These are phyloP conservation scores for Artemia sinica DNA, from an alignment of 2,888 invertebrate genomes.

Conservation along the genomic window DNA sequence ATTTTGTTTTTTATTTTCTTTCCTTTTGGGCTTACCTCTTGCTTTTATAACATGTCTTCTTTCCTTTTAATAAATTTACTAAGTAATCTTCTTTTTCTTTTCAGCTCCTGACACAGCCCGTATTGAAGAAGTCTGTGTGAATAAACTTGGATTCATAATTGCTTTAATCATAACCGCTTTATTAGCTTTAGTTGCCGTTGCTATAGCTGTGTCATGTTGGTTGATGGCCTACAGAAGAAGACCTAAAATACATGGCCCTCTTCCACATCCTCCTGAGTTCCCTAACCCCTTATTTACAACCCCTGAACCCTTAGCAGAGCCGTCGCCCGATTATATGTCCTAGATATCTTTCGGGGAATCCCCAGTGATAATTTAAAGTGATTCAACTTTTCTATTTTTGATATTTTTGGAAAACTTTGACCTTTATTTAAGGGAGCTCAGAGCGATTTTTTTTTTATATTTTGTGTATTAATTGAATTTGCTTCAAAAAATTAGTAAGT, in stretches of 20 bases:
- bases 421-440: too few relatives aligned
- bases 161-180: conserved; percentile 78
- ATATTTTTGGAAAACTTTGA: conserved; percentile 7
- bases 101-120: conserved; percentile 39
- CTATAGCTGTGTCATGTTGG: conserved; percentile 88
- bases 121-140: conserved; percentile 74
- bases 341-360: conserved; percentile 24
- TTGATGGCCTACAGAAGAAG: conserved; percentile 76
- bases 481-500: too few relatives aligned
- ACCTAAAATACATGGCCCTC: conserved; percentile 67
- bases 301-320: conserved; percentile 59
- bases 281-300: conserved; percentile 80
- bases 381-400: neutral
- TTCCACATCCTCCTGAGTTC: conserved; percentile 87
- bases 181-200: conserved; percentile 76
- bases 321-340: conserved; percentile 55
- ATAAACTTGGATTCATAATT: conserved; percentile 78
- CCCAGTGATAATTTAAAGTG: conserved; percentile 8
- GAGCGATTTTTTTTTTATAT: too few relatives aligned
- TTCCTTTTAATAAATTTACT: conserved; percentile 11
- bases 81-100: conserved; percentile 26
- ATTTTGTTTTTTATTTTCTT: too few relatives aligned
- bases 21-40: too few relatives aligned
- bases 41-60: neutral
- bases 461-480: too few relatives aligned